phyloP scores from a whole-genome alignment of 2,113 vertebrate species.

The Daubentonia madagascariensis region DNA sequence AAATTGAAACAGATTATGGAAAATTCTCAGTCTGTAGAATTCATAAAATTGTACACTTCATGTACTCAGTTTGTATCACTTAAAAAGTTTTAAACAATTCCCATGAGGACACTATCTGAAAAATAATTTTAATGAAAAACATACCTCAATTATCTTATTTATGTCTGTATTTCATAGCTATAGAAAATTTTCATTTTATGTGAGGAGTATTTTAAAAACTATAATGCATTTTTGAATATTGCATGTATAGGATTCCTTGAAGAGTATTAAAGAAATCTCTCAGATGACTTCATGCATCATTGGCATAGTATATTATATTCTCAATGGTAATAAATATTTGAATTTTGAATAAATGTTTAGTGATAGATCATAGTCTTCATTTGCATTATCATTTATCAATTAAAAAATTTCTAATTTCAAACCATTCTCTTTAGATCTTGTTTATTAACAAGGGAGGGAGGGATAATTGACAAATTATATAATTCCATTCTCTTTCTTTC shows the following conservation, averaged over 20 bases:
- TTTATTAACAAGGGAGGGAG: not conserved
- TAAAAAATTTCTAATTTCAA: not conserved
- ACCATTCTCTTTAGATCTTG: not conserved
- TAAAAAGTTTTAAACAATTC: not conserved
- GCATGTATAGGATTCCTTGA: not conserved
- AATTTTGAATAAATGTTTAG: not conserved
- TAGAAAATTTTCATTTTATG: not conserved
- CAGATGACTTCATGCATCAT: not conserved
- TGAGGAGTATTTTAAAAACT: not conserved
- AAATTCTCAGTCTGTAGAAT: not conserved
- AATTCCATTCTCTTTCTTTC: not conserved
- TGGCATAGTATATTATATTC: not conserved
- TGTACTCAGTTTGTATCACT: not conserved
- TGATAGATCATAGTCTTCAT: not conserved
- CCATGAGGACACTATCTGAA: not conserved
- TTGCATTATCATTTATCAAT: not conserved
- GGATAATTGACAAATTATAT: not conserved
- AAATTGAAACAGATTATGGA: not conserved
- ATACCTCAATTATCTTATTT: not conserved
- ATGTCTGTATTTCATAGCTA: not conserved
- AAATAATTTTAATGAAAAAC: constrained; percentile 2
- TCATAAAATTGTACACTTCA: not conserved
- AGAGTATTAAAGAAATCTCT: not conserved
- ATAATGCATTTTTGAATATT: not conserved
- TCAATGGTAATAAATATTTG: not conserved